Base-by-base conservation (phyloP, 2,888 invertebrate species). In the Pelosia muscerda region DNA sequence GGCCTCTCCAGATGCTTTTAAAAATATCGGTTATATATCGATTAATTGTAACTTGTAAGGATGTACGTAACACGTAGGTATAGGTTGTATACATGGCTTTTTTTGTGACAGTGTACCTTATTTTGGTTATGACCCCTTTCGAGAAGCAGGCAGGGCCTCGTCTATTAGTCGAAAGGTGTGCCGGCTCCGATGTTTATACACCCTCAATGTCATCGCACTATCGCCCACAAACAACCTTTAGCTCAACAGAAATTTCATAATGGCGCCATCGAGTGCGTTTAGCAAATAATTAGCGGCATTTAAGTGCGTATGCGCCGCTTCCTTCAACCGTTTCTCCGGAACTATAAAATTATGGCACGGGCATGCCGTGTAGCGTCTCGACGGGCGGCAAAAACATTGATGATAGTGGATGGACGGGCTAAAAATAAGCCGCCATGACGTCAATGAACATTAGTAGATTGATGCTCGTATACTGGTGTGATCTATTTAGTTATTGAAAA, bases 261-360 rank as follows among this genome's bases (percentile, higher is more conserved):
- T 88, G 88, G 86, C 91, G 88, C 88, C 88, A 86, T 84, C 79
- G 82, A 76, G 81, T 75, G 79, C 85, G 83, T 86, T 89, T 86
- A 85, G 83, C 85, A 81, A 87, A 86, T 84, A 88, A 91, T 91
- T 90, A 88, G 80, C 82, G 74, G 76, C 84, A 78, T 84, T 87
- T 86, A 86, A 86, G 82, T 82, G 77, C 84, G 79, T 84, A 83
- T 81, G 85, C 85, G 85, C 85, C 79, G 87, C 85, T 88, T 88
- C 88, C 87, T 84, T 87, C 84, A 86, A 88, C 87, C 77, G 88
- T 87, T 91, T 92, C 90, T 87, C 88, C 90, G 90, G 91, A 92
- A 91, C 92, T 90, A 90, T 91, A 89, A 91, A 92, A 91, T 90
- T 91, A 89, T 88, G 73, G 77, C 81, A 77, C 78, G 81, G 85